A percentile compares a stretch with the other conserved stretches of the same genome.
These are phyloP conservation scores for Pseudococcus jackbeardsleyi DNA, from an alignment of 2,888 invertebrate species.

Conservation along the genomic window DNA sequence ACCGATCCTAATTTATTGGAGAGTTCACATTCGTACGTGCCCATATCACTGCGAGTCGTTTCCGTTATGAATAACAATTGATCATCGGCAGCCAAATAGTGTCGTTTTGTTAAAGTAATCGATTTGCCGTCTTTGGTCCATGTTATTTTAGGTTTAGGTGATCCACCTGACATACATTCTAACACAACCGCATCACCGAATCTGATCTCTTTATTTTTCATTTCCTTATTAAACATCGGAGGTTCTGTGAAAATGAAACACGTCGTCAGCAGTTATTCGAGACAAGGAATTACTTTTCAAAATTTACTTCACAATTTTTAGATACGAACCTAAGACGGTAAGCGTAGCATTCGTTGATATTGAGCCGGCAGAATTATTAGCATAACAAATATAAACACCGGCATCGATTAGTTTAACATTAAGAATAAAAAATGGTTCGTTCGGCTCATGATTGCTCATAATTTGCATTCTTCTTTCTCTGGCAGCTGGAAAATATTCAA, in stretches of 20 bases:
- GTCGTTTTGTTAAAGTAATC: slow-evolving; percentile 81
- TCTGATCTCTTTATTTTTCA: slow-evolving; percentile 86
- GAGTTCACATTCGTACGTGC: slow-evolving; percentile 90
- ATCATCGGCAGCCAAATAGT: slow-evolving; percentile 88
- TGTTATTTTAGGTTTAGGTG: slow-evolving; percentile 83
- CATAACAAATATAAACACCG: slow-evolving; percentile 94
- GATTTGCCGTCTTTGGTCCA: slow-evolving; percentile 90
- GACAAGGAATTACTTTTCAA: no score
- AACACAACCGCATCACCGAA: slow-evolving; percentile 88
- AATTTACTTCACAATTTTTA: background rate
- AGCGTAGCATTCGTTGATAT: slow-evolving; percentile 89
- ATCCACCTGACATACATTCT: slow-evolving; percentile 88
- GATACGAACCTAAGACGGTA: slow-evolving; percentile 76
- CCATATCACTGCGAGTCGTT: slow-evolving; percentile 83
- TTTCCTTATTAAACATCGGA: slow-evolving; percentile 87
- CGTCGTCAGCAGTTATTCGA: no score
- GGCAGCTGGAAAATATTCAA: slow-evolving; percentile 94
- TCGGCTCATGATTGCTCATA: slow-evolving; percentile 78
- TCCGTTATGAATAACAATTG: slow-evolving; percentile 90
- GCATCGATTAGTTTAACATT: slow-evolving; percentile 89
- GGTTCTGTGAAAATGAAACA: slow-evolving; percentile 75
- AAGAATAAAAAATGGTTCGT: slow-evolving; percentile 93
- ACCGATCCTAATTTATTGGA: slow-evolving; percentile 86
- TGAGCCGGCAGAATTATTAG: slow-evolving; percentile 89
- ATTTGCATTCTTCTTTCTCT: slow-evolving; percentile 93